phyloP scores from a whole-genome alignment of 2,888 invertebrate genomes.

The Exephanes ischioxanthus region DNA sequence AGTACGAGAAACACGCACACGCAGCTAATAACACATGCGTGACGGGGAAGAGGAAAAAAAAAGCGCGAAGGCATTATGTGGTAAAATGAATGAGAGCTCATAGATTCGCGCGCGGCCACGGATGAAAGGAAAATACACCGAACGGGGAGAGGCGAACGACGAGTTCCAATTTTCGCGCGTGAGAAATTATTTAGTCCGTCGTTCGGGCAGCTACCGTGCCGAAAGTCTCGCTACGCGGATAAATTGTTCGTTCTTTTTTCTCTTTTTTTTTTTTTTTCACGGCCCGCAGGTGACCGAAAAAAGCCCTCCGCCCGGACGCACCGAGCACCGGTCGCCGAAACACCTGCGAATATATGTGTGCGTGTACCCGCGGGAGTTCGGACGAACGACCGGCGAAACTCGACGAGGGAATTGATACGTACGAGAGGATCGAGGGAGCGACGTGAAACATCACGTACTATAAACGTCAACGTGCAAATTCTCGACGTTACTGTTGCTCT shows the following conservation, averaged over 20 bases:
- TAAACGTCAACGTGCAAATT: conserved; percentile 12
- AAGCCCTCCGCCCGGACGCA: conserved; percentile 29
- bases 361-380: not conserved
- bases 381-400: conserved; percentile 12
- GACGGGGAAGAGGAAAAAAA: conserved; percentile 35
- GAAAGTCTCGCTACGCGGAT: not conserved
- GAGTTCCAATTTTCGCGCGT: conserved; percentile 63
- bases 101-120: not conserved
- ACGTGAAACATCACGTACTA: conserved; percentile 26
- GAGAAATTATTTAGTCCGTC: conserved; percentile 59
- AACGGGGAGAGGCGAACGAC: conserved; percentile 33
- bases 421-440: conserved; percentile 33
- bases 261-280: conserved; percentile 22
- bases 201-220: conserved; percentile 8
- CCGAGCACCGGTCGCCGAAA: conserved; percentile 56
- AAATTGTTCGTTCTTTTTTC: conserved; percentile 14
- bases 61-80: not conserved
- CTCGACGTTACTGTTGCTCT: not conserved
- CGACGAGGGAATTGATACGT: conserved; percentile 11
- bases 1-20: conserved; percentile 4
- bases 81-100: conserved; percentile 14
- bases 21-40: conserved; percentile 1
- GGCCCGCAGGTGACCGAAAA: conserved; percentile 58
- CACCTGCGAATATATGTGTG: conserved; percentile 51
- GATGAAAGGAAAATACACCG: conserved; percentile 12